Conservation (phyloP, 2,113 vertebrate genomes). For the Tichodroma muraria region DNA sequence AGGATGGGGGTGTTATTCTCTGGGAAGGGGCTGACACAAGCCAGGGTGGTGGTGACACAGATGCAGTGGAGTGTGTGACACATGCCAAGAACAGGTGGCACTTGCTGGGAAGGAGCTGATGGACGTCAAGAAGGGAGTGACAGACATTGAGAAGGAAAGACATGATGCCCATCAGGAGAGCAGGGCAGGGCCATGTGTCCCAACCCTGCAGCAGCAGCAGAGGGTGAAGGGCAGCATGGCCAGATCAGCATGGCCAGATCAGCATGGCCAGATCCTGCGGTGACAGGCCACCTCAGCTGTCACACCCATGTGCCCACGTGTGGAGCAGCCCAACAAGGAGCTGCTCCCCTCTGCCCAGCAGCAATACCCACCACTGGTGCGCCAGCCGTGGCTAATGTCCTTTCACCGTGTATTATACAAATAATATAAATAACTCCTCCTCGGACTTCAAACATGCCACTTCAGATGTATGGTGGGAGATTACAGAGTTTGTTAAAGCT, state of each 20-base stretch:
- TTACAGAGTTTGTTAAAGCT: slow-evolving; percentile 74
- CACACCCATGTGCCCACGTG: accelerated
- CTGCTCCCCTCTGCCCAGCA: background rate
- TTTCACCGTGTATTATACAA: slow-evolving; percentile 65
- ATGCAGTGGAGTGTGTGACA: background rate
- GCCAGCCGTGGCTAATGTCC: slow-evolving; percentile 67
- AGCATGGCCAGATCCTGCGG: accelerated
- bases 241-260: background rate
- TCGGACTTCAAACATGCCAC: slow-evolving; percentile 79
- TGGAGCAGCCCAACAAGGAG: accelerated
- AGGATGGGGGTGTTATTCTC: background rate
- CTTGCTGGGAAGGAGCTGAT: background rate
- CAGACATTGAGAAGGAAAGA: background rate
- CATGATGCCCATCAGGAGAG: background rate
- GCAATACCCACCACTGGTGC: background rate
- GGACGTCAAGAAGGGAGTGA: background rate
- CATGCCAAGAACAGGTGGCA: background rate
- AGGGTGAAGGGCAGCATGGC: background rate
- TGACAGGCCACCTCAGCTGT: background rate
- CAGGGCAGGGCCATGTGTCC: background rate
- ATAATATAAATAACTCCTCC: slow-evolving; percentile 77
- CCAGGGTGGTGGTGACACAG: background rate
- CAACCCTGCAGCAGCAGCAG: background rate
- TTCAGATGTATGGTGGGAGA: slow-evolving; percentile 79
- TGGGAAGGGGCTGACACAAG: background rate